Evolutionary conservation across 1,140 invertebrate species (phyloP).

Genomic region (Brachionus calyciflorus): DNA sequence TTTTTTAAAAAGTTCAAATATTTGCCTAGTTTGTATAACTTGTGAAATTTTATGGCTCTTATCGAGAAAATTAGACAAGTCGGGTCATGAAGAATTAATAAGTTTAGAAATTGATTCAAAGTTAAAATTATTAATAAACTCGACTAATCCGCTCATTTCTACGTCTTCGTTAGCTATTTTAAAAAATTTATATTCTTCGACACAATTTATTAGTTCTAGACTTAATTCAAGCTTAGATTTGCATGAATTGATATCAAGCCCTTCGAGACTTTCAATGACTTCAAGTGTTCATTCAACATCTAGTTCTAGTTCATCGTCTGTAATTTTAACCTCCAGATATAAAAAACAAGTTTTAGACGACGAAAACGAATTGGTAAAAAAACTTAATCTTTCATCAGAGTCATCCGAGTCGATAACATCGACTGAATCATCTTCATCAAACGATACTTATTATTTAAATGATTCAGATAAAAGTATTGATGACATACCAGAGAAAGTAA

Average conservation of each 20-base stretch:
- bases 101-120: constrained; percentile 19
- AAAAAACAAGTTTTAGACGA: constrained; percentile 9
- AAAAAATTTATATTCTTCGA: constrained; percentile 27
- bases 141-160: not conserved
- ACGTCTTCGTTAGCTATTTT: constrained; percentile 1
- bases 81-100: not conserved
- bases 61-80: not conserved
- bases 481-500: not conserved
- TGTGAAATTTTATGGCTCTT: constrained; percentile 7
- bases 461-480: not conserved
- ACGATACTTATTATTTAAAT: constrained; percentile 5
- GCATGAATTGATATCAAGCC: not conserved
- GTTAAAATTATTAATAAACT: constrained; percentile 22
- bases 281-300: not conserved
- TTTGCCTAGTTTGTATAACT: not conserved
- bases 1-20: not conserved
- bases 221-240: not conserved
- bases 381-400: not conserved
- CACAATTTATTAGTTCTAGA: not conserved
- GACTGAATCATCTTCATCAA: not conserved
- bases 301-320: not conserved
- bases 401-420: not conserved
- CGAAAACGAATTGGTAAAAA: not conserved
- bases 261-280: constrained; percentile 4
- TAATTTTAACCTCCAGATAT: not conserved